Evolutionary conservation across 2,113 vertebrate genomes (phyloP), one percentile per base, ranked within the genome.

Genomic region (Phyllopteryx taeniolatus): DNA sequence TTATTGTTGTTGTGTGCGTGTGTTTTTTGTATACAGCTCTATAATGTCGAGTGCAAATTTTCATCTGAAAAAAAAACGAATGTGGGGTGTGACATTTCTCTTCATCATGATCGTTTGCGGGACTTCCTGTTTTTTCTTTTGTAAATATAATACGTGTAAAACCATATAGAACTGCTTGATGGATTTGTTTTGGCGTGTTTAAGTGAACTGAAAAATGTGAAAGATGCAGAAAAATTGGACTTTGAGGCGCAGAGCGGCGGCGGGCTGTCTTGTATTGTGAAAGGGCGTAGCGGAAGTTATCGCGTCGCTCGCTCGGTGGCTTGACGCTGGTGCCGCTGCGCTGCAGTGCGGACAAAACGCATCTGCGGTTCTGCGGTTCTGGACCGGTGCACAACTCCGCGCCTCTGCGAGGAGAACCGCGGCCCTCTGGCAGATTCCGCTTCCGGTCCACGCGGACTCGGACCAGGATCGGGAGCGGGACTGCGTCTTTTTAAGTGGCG

Each of bases 291-390:
- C 7, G 59, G 59, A 61, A 61, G 31, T 11, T 17, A 14, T 2
- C 8, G 31, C 31, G 33, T 14, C 27, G 1, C 27, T 35, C 31
- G 27, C 8, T 2, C 0, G 31, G 5, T 17, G 13, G 2, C 59
- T 59, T 61, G 59, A 35, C 31, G 14, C 31, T 61, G 59, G 6
- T 17, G 2, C 31, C 33, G 59, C 31, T 8, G 57, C 14, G 59
- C 31, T 61, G 59, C 59, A 35, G 59, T 61, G 31, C 59, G 59
- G 59, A 61, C 59, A 61, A 61, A 61, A 61, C 33, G 59, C 59
- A 8, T 14, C 2, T 61, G 31, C 59, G 22, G 22, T 59, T 59
- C 10, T 59, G 56, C 56, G 56, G 12, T 31, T 27, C 22, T 27
- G 11, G 22, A 59, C 13, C 3, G 54, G 54, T 22, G n/a, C n/a